These are phyloP conservation scores for Oreochromis tanganicae DNA, from an alignment of 2,113 vertebrate species.

Conservation along the genomic window DNA sequence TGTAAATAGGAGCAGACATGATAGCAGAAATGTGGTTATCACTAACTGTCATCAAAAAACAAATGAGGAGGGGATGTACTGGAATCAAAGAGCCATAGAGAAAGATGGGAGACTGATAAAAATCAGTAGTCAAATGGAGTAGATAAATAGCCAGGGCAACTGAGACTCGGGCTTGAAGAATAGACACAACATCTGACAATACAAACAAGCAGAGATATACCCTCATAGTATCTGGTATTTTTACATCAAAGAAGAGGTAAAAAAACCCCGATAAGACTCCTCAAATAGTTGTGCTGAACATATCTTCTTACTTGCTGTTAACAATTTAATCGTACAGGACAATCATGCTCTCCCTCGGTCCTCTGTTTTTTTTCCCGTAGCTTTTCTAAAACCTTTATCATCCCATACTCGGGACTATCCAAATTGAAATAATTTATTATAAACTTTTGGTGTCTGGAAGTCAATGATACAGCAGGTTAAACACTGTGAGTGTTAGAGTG, in stretches of 20 bases:
- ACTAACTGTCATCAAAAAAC: constrained; percentile 13
- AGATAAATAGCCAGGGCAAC: constrained; percentile 12
- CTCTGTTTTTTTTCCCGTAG: background rate
- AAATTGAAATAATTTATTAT: background rate
- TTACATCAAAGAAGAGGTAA: constrained; percentile 27
- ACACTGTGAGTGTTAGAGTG: constrained; percentile 9
- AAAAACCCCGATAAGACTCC: background rate
- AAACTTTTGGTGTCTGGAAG: background rate
- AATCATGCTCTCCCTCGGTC: background rate
- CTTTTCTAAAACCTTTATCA: background rate
- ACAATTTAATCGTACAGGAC: background rate
- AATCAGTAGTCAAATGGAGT: background rate
- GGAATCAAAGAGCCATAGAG: constrained; percentile 6
- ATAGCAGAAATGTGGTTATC: constrained; percentile 31
- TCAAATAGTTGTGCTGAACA: background rate
- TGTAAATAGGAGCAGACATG: constrained; percentile 11
- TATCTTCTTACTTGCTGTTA: background rate
- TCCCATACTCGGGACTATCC: background rate
- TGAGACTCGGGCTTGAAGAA: background rate
- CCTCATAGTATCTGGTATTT: constrained; percentile 34
- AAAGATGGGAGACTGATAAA: constrained; percentile 18
- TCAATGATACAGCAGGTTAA: constrained; percentile 18
- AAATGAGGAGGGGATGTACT: background rate
- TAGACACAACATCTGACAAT: constrained; percentile 56
- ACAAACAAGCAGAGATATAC: constrained; percentile 29